Evolutionary conservation across 2,113 vertebrate genomes (phyloP), one percentile per base, ranked within the genome.

Genomic region (Perca schrenkii): DNA sequence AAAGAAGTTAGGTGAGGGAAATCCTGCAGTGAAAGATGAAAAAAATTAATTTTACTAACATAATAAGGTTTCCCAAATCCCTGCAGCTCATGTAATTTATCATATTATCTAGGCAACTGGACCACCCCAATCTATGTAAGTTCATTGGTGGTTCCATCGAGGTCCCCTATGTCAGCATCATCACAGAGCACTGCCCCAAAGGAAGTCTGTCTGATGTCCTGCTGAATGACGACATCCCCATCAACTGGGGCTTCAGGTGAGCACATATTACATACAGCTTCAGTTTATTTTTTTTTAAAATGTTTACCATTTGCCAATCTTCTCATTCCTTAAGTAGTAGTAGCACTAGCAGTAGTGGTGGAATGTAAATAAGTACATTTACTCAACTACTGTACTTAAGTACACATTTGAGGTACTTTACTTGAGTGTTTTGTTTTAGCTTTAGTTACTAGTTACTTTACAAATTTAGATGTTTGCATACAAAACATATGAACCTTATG

Each of bases 201-300:
- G 95, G 95, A 81, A 96, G 95, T 74, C 90, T 96, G 72, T 86
- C 92, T 2, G 94, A 96, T 28, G 95, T 96, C 31, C 94, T 95
- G 69, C 80, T 96, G 46, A 96, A 95, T 50, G 91, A 95, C 8
- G 95, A 95, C 16, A 60, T 96, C 50, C 95, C 95, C 21, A 95
- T 96, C 76, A 96, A 96, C 87, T 96, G 95, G 80, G 94, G 95
- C 8, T 96, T 96, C 85, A 94, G 94, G 95, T 96, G 74, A 76
- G 66, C 12, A 58, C 50, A 34, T n/a, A 49, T 47, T 1, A 65
- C 40, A 22, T 7, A 4, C 5, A 16, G 8, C 4, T 53, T 61
- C 5, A n/a, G 8, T 40, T 10, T n/a, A n/a, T 40, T 40, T 40
- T 40, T 40, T 12, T 58, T 52, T 40, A 8, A 57, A 6, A 31